These are phyloP conservation scores for Lanius ludovicianus DNA, from an alignment of 2,113 vertebrate species.

Conservation along the genomic window DNA sequence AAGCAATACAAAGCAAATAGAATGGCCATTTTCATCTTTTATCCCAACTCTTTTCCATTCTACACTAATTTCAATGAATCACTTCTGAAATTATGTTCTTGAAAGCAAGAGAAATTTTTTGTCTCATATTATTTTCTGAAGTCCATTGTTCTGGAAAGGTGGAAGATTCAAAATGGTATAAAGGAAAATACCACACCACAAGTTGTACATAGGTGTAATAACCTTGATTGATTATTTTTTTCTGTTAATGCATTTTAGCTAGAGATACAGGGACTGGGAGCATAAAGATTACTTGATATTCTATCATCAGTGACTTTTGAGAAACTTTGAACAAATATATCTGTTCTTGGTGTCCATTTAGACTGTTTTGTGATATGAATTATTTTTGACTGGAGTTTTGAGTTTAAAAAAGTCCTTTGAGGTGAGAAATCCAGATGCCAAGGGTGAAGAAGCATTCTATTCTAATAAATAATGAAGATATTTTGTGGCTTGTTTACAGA, in stretches of 20 bases:
- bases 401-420: not conserved
- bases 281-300: conserved; percentile 1
- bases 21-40: conserved; percentile 65
- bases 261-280: not conserved
- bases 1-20: conserved; percentile 66
- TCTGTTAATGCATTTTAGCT: conserved; percentile 51
- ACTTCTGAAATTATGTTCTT: conserved; percentile 71
- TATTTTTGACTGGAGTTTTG: not conserved
- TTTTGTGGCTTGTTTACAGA: not conserved
- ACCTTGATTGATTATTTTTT: conserved; percentile 20
- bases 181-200: conserved; percentile 60
- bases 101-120: conserved; percentile 49
- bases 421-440: not conserved
- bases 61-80: conserved; percentile 55
- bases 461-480: not conserved
- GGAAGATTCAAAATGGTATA: conserved; percentile 50
- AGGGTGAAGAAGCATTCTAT: not conserved
- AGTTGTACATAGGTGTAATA: conserved; percentile 46
- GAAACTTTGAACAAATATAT: not conserved
- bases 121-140: conserved; percentile 58
- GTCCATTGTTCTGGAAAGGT: conserved; percentile 66
- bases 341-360: not conserved
- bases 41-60: conserved; percentile 36
- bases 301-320: not conserved
- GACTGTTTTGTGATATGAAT: not conserved